phyloP scores from a whole-genome alignment of 2,888 invertebrate species.

The Gymnoscelis rufifasciata region DNA sequence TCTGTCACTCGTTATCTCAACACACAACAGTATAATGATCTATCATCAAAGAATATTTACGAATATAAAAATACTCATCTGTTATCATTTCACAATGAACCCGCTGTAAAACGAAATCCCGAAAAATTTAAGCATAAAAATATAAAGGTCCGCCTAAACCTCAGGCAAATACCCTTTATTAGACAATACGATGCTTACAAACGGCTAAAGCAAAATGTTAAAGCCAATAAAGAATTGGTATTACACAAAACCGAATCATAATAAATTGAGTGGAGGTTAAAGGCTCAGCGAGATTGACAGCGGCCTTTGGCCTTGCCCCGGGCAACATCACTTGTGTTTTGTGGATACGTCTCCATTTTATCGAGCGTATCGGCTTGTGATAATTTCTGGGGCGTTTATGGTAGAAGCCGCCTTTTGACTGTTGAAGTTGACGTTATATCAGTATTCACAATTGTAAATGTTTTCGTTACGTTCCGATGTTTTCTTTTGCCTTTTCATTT shows the following conservation, averaged over 20 bases:
- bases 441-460: constrained; percentile 19
- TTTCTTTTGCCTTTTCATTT: constrained; percentile 11
- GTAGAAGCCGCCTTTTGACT: constrained; percentile 37
- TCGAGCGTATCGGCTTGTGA: constrained; percentile 46
- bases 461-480: constrained; percentile 10
- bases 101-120: constrained; percentile 24
- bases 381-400: constrained; percentile 49
- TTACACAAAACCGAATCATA: constrained; percentile 44
- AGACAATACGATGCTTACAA: background rate
- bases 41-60: no score
- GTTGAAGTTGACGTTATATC: constrained; percentile 10
- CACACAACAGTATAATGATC: no score
- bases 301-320: constrained; percentile 54
- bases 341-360: constrained; percentile 54
- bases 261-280: constrained; percentile 64
- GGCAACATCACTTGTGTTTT: constrained; percentile 53
- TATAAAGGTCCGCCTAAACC: constrained; percentile 4
- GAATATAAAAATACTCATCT: no score
- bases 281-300: constrained; percentile 64
- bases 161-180: no score
- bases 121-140: constrained; percentile 41
- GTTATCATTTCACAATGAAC: no score
- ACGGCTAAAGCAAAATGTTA: constrained; percentile 23
- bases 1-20: no score
- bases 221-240: constrained; percentile 35